These are phyloP conservation scores for Caenorhabditis japonica DNA, from an alignment of 2,888 invertebrate genomes.

Conservation along the genomic window DNA sequence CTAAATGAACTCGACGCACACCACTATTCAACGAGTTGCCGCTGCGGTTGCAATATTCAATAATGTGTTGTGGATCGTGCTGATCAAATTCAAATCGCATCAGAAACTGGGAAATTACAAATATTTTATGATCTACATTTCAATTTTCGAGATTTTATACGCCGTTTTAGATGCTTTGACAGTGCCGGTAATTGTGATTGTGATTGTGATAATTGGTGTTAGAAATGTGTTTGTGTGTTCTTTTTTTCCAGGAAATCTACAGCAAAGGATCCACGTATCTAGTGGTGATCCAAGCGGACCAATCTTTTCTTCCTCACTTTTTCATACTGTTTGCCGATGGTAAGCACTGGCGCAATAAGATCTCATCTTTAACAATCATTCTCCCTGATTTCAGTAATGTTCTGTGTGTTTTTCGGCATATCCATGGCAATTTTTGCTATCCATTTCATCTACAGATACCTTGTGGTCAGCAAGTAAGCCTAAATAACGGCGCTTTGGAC, in stretches of 20 bases:
- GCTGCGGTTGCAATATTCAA: conserved; percentile 11
- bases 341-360: too few relatives aligned
- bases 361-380: too few relatives aligned
- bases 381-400: background rate
- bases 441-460: conserved; percentile 21
- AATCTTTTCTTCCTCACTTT: background rate
- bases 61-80: conserved; percentile 1
- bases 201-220: too few relatives aligned
- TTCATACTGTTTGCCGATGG: background rate
- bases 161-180: conserved; percentile 5
- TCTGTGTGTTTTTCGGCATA: conserved; percentile 12
- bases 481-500: too few relatives aligned
- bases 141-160: conserved; percentile 9
- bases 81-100: conserved; percentile 23
- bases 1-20: conserved; percentile 17
- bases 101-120: conserved; percentile 11
- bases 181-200: too few relatives aligned
- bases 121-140: conserved; percentile 24
- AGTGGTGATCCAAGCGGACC: conserved; percentile 3
- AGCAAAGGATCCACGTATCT: conserved; percentile 3
- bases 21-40: conserved; percentile 2
- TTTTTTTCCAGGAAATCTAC: conserved; percentile 24
- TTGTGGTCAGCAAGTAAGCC: conserved; percentile 11
- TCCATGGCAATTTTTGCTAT: conserved; percentile 22
- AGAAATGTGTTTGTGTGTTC: background rate